A percentile compares a stretch with the other conserved stretches of the same genome.
These are phyloP conservation scores for Aplysina aerophoba DNA, from an alignment of 37 sponge, comb jelly and placozoan genomes.

Conservation along the genomic window DNA sequence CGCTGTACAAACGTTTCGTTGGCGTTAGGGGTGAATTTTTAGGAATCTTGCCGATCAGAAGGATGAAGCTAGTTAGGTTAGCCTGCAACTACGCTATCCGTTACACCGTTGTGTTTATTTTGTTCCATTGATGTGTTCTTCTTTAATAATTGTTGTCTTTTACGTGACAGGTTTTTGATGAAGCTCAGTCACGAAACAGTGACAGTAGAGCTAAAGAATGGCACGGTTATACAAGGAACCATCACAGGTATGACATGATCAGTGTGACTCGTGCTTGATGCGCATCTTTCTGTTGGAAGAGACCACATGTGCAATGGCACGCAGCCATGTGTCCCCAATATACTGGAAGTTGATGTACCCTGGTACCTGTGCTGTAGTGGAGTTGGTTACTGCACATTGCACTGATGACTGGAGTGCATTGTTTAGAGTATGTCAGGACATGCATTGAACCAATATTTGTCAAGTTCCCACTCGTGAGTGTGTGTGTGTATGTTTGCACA, in stretches of 20 bases:
- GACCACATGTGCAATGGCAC: too few relatives aligned
- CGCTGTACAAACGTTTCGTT: neutral
- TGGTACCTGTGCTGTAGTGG: too few relatives aligned
- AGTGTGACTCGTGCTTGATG: neutral
- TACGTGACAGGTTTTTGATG: conserved; percentile 91
- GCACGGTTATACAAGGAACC: conserved; percentile 96
- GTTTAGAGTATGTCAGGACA: too few relatives aligned
- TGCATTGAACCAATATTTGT: too few relatives aligned
- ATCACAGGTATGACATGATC: conserved; percentile 62
- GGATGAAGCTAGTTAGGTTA: conserved; percentile 81
- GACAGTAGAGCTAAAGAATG: conserved; percentile 97
- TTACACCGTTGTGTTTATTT: neutral
- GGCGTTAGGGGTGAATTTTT: conserved; percentile 32
- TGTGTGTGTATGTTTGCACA: conserved; percentile 12
- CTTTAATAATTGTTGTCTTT: neutral
- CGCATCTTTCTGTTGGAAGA: neutral
- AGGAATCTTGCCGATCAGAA: conserved; percentile 31
- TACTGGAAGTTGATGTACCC: too few relatives aligned
- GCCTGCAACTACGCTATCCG: neutral
- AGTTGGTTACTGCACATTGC: too few relatives aligned
- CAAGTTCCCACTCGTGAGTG: too few relatives aligned
- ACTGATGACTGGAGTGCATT: too few relatives aligned
- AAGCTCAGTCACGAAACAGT: conserved; percentile 98
- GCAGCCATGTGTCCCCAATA: too few relatives aligned
- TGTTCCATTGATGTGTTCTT: neutral